These are phyloP conservation scores for Drosophila kokeensis DNA, from an alignment of 2,888 invertebrate species.

Conservation along the genomic window DNA sequence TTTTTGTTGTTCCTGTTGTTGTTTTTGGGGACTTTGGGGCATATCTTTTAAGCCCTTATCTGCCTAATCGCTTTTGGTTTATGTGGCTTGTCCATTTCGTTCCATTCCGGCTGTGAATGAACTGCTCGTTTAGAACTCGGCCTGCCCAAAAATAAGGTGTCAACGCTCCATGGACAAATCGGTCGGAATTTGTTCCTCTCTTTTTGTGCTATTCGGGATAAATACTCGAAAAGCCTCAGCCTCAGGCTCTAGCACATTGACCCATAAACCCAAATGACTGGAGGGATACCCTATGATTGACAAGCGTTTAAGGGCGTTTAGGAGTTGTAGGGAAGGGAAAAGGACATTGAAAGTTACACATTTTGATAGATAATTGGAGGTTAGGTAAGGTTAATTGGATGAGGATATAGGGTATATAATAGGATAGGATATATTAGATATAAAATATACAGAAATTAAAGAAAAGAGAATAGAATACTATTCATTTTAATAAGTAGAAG, in stretches of 20 bases:
- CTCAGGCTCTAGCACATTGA: constrained; percentile 66
- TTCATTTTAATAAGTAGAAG: background rate
- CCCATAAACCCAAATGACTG: constrained; percentile 48
- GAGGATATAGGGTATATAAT: background rate
- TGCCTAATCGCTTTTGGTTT: constrained; percentile 45
- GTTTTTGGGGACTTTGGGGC: constrained; percentile 23
- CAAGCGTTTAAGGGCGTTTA: background rate
- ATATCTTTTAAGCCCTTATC: constrained; percentile 61
- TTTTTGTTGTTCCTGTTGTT: background rate
- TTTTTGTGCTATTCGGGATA: constrained; percentile 16
- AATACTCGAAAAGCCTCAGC: constrained; percentile 21
- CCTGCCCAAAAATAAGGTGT: constrained; percentile 53
- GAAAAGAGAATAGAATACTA: background rate
- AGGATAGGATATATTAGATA: background rate
- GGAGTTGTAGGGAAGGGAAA: no score
- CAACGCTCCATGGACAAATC: constrained; percentile 52
- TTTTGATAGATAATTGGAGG: background rate
- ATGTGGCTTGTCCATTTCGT: constrained; percentile 12
- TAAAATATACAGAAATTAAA: background rate
- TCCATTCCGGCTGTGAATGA: constrained; percentile 42
- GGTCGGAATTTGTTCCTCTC: constrained; percentile 26
- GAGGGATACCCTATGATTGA: constrained; percentile 20
- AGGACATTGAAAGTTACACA: accelerated
- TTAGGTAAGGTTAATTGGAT: background rate
- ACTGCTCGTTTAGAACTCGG: constrained; percentile 43